Conservation (phyloP, 1,140 invertebrate species). For the Amyelois transitella region DNA sequence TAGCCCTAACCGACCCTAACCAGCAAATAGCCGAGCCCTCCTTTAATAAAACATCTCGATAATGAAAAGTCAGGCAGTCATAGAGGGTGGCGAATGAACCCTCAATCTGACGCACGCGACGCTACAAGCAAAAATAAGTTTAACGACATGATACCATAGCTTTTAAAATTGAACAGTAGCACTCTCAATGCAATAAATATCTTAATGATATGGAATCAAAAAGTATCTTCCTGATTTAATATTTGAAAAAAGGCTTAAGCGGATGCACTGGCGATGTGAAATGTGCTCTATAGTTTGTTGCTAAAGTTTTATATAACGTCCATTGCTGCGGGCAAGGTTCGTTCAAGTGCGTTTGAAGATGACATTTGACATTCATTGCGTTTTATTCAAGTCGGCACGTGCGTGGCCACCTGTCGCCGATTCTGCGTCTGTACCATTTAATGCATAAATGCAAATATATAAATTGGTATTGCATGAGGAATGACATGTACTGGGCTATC, state of each 20-base stretch:
- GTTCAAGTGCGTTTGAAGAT: conserved; percentile 23
- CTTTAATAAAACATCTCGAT: conserved; percentile 75
- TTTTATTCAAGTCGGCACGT: conserved; percentile 67
- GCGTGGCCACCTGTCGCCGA: conserved; percentile 66
- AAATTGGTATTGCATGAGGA: conserved; percentile 1
- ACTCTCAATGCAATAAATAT: conserved; percentile 62
- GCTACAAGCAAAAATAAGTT: conserved; percentile 40
- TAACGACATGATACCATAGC: conserved; percentile 38
- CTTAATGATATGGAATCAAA: conserved; percentile 73
- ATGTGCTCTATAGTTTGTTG: conserved; percentile 24
- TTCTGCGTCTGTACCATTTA: conserved; percentile 40
- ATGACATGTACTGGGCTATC: neutral
- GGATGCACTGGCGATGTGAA: conserved; percentile 12
- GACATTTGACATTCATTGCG: conserved; percentile 71
- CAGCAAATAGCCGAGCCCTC: conserved; percentile 38
- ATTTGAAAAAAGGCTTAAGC: conserved; percentile 32
- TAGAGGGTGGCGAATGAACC: conserved; percentile 67
- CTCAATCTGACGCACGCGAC: conserved; percentile 23
- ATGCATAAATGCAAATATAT: conserved; percentile 12
- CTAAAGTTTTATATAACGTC: conserved; percentile 24
- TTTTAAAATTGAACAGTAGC: conserved; percentile 51
- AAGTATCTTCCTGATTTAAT: conserved; percentile 49
- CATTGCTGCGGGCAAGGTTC: neutral
- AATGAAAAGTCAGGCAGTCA: conserved; percentile 73
- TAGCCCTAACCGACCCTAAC: conserved; percentile 50